A percentile compares a stretch with the other conserved stretches of the same genome.
phyloP scores from a whole-genome alignment of 2,797 vertebrate species.

The Rhincodon typus region DNA sequence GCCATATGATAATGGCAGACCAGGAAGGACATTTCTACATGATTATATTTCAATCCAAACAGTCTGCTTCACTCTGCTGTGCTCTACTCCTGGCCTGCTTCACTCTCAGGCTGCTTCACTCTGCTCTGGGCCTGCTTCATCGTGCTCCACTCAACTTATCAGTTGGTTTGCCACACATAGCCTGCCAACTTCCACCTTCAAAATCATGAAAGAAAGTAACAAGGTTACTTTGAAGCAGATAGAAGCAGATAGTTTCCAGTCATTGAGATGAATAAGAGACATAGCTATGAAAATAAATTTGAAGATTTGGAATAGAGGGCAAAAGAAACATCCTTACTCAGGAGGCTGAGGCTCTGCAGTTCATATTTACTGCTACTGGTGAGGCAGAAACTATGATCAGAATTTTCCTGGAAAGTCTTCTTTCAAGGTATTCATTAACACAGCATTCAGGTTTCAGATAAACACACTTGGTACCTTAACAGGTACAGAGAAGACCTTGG shows the following conservation, averaged over 20 bases:
- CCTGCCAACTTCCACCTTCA: background rate
- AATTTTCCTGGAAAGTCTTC: slow-evolving; percentile 39
- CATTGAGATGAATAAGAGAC: background rate
- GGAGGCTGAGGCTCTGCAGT: background rate
- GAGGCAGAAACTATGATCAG: background rate
- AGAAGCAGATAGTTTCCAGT: background rate
- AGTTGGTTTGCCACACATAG: no score
- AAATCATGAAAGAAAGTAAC: background rate
- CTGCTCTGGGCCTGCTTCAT: no score
- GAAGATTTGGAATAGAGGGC: background rate
- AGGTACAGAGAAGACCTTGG: slow-evolving; percentile 47
- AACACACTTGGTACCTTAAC: slow-evolving; percentile 54
- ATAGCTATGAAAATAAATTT: no score
- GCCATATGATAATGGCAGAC: no score
- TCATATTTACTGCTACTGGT: background rate
- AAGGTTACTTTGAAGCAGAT: no score
- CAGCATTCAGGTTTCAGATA: slow-evolving; percentile 52
- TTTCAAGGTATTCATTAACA: slow-evolving; percentile 46
- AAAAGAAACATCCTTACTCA: background rate
- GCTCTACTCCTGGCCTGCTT: no score
- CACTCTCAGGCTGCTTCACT: no score
- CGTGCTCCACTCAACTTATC: no score
- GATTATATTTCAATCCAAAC: no score
- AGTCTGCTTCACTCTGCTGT: no score
- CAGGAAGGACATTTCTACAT: no score